Percentiles rank a stretch among this genome's conserved stretches.
These are phyloP conservation scores for Orthonevra nobilis DNA, from an alignment of 2,888 invertebrate genomes.

Conservation along the genomic window DNA sequence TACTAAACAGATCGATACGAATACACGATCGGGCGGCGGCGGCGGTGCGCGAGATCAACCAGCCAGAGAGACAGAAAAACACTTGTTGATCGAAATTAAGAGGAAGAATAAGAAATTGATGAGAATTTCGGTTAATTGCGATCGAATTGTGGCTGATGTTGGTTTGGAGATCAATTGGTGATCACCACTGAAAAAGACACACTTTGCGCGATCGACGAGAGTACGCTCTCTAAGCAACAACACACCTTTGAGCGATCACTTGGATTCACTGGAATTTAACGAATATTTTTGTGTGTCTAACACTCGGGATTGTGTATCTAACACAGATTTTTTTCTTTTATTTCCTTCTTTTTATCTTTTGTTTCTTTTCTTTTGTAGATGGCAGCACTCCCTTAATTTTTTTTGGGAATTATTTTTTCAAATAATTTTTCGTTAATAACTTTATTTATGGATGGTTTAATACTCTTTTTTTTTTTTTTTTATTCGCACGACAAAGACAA, in stretches of 20 bases:
- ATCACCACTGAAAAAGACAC: not conserved
- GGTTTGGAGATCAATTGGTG: constrained; percentile 35
- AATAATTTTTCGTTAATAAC: too few species aligned
- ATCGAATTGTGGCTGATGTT: constrained; percentile 17
- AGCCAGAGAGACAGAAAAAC: too few species aligned
- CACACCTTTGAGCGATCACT: constrained; percentile 20
- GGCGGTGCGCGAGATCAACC: constrained; percentile 10
- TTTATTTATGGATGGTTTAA: too few species aligned
- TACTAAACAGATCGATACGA: constrained; percentile 18
- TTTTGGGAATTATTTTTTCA: constrained; percentile 18
- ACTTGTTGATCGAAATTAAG: constrained; percentile 16
- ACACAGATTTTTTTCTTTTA: constrained; percentile 44
- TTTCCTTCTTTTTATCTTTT: not conserved
- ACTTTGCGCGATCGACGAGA: not conserved
- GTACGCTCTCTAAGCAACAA: not conserved
- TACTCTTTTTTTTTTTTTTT: constrained; percentile 39
- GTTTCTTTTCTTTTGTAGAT: constrained; percentile 50
- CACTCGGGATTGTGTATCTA: constrained; percentile 29
- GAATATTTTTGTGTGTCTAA: constrained; percentile 53
- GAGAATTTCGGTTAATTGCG: constrained; percentile 32
- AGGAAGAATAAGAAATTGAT: too few species aligned
- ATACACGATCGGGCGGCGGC: too few species aligned
- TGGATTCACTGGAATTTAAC: constrained; percentile 43
- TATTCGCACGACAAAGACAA: constrained; percentile 58
- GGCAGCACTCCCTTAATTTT: constrained; percentile 45